phyloP scores from a whole-genome alignment of 2,888 invertebrate species.

The Rotaria macrura region DNA sequence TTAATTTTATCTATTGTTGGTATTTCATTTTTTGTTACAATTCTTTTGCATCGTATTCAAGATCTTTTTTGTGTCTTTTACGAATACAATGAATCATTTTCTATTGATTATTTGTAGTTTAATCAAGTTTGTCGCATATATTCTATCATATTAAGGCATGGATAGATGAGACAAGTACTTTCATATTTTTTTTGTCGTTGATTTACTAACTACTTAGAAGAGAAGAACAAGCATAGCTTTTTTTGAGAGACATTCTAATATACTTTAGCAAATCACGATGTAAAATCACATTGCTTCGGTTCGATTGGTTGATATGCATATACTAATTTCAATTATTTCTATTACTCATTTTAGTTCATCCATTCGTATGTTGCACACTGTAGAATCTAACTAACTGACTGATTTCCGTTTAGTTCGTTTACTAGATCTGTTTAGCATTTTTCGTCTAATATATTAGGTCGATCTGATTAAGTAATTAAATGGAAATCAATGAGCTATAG shows the following conservation, averaged over 20 bases:
- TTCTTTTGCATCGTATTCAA: not conserved
- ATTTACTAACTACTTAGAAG: no score
- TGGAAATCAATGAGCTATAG: not conserved
- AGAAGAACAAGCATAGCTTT: not conserved
- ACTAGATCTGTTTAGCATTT: not conserved
- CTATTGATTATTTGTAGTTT: not conserved
- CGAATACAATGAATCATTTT: not conserved
- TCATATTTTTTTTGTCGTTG: not conserved
- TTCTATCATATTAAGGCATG: not conserved
- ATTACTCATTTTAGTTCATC: not conserved
- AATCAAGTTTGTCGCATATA: not conserved
- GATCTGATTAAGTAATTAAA: not conserved
- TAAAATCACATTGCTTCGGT: not conserved
- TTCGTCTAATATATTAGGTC: not conserved
- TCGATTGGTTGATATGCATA: not conserved
- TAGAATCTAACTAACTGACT: not conserved
- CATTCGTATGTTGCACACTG: not conserved
- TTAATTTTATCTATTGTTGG: not conserved
- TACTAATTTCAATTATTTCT: not conserved
- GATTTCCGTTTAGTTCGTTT: not conserved
- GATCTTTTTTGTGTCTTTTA: not conserved
- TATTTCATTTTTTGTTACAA: no score
- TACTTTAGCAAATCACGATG: not conserved
- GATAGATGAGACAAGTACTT: not conserved
- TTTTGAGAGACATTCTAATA: not conserved